phyloP scores from a whole-genome alignment of 2,888 invertebrate genomes.

The Hypselothyrea guttata region DNA sequence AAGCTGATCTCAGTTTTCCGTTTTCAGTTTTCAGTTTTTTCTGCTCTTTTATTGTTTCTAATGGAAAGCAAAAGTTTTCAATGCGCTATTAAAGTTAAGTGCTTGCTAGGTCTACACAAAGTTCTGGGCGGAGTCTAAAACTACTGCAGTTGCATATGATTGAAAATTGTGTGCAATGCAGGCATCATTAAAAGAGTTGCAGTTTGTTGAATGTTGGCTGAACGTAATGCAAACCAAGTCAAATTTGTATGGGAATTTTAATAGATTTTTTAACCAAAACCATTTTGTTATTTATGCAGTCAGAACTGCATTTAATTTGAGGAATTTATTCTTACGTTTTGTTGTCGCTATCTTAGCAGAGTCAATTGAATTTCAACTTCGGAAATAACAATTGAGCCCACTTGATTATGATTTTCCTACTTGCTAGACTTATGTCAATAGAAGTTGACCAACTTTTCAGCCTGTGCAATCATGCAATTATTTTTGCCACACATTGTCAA shows the following conservation, averaged over 20 bases:
- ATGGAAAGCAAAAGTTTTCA: constrained; percentile 65
- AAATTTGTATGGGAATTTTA: no score
- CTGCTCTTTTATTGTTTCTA: constrained; percentile 28
- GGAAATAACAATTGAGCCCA: constrained; percentile 33
- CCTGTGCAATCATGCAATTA: constrained; percentile 62
- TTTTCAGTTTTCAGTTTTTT: constrained; percentile 1
- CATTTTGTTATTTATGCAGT: no score
- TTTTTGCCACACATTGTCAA: constrained; percentile 61
- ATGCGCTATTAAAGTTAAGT: constrained; percentile 54
- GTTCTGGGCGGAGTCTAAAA: constrained; percentile 7
- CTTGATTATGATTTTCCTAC: constrained; percentile 8
- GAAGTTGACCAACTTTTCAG: constrained; percentile 51
- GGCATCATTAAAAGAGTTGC: constrained; percentile 1
- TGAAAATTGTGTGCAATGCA: constrained; percentile 1
- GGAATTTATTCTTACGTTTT: background rate
- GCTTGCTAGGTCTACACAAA: constrained; percentile 42
- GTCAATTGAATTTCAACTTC: background rate
- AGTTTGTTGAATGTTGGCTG: background rate
- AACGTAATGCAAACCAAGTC: background rate
- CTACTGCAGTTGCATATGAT: constrained; percentile 6
- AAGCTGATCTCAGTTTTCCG: background rate
- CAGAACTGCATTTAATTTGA: background rate
- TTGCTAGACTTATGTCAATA: constrained; percentile 26
- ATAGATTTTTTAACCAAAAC: no score
- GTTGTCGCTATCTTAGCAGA: no score